Evolutionary conservation across 1,140 invertebrate species (phyloP).

Genomic region (Drosophila malerkotliana): DNA sequence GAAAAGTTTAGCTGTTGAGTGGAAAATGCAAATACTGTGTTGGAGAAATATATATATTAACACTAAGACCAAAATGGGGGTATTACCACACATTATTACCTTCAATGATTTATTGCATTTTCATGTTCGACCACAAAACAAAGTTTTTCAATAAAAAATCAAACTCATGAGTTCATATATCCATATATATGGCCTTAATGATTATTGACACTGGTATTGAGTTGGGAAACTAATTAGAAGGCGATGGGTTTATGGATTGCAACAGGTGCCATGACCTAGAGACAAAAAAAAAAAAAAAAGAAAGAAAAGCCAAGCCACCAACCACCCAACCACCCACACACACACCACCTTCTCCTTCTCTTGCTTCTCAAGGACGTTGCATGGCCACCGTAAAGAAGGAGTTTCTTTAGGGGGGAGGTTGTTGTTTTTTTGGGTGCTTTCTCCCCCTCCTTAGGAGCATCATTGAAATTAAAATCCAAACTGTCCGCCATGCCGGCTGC

Average conservation of each 20-base stretch:
- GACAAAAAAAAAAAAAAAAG: background rate
- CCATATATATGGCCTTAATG: slow-evolving; percentile 20
- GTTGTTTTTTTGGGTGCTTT: background rate
- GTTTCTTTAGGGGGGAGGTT: slow-evolving; percentile 37
- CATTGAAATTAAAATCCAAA: slow-evolving; percentile 60
- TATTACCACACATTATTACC: slow-evolving; percentile 11
- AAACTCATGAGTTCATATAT: slow-evolving; percentile 34
- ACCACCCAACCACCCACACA: background rate
- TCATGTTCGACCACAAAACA: slow-evolving; percentile 36
- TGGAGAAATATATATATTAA: background rate
- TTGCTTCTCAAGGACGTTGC: slow-evolving; percentile 47
- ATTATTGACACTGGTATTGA: slow-evolving; percentile 50
- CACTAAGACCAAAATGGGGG: background rate
- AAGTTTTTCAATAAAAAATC: slow-evolving; percentile 69
- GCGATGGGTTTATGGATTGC: background rate
- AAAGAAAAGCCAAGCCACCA: slow-evolving; percentile 9
- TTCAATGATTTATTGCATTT: slow-evolving; percentile 48
- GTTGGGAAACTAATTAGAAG: slow-evolving; percentile 15
- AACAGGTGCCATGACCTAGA: slow-evolving; percentile 46
- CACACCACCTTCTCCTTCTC: background rate
- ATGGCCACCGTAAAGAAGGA: slow-evolving; percentile 59
- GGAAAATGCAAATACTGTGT: background rate
- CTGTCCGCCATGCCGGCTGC: slow-evolving; percentile 41
- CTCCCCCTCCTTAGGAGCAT: too few relatives aligned
- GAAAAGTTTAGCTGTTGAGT: slow-evolving; percentile 48